Evolutionary conservation across 2,797 vertebrate species (phyloP), one percentile per base, ranked within the genome.

Genomic region (Champsocephalus gunnari): DNA sequence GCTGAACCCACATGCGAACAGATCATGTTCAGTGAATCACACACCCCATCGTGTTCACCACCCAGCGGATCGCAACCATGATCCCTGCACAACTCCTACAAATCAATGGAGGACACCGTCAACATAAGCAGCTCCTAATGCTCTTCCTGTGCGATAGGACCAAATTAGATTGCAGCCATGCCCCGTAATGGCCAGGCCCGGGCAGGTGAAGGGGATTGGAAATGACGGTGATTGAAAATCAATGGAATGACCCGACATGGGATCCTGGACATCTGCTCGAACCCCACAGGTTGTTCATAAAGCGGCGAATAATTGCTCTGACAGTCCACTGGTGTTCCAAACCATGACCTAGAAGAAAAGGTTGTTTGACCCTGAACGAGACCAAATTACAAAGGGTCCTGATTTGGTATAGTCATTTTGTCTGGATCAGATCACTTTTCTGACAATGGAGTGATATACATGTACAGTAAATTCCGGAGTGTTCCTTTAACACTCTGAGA

Each of bases 131-230:
- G 79, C 87, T 71, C 65, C 86, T 95, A 92, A 95, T 93, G 90
- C 84, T 88, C 86, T 94, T 95, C 92, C 93, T 92, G 87, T 93
- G 93, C 87, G 88, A 92, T 93, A 94, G 78, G 84, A 75, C 89
- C 83, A 91, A 95, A 94, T 96, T 96, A 94, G 89, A 92, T 95
- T 95, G 92, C 90, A 92, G 90, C 94, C 88, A 82, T 82, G 85
- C 76, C 82, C 78, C 73, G 67, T 96, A 93, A 95, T 95, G 91
- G 92, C 90, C 53, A 71, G 87, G 87, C 89, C 88, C 77, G 73
- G 80, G 91, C 92, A 94, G 93, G 89, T 94, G 93, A 92, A 91
- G 79, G 90, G 84, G 78, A 92, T 77, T 93, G 91, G 91, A 95
- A 94, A 91, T 81, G 85, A 90, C 87, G 62, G 84, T 88, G 91